Conservation (phyloP, 2,113 vertebrate genomes). For the Procapra przewalskii region DNA sequence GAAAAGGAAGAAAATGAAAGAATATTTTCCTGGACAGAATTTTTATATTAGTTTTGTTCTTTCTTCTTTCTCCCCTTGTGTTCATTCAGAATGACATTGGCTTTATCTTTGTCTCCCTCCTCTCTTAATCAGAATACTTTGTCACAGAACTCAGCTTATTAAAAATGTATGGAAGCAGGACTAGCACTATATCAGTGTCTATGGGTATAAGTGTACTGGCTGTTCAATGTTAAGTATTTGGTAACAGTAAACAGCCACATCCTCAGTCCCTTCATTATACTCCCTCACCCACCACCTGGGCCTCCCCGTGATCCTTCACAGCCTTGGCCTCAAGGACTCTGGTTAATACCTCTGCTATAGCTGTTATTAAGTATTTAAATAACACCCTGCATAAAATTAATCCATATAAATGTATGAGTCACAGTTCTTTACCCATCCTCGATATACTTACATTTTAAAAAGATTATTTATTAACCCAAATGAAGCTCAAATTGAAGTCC, state of each 20-base stretch:
- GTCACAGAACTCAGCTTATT: neutral
- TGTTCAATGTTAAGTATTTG: neutral
- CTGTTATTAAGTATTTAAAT: neutral
- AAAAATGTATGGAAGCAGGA: neutral
- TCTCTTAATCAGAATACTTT: slow-evolving; percentile 20
- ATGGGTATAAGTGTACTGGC: neutral
- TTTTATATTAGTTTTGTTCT: neutral
- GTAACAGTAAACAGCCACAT: neutral
- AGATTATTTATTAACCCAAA: neutral
- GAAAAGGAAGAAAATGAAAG: neutral
- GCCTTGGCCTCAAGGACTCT: neutral
- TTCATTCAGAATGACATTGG: neutral
- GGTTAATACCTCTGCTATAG: neutral
- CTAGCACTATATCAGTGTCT: neutral
- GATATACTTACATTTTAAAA: neutral
- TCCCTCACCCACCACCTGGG: neutral
- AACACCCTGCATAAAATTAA: neutral
- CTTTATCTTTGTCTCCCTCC: neutral
- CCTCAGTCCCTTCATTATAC: neutral
- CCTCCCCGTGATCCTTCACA: neutral
- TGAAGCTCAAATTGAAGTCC: slow-evolving; percentile 3
- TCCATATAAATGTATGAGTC: neutral
- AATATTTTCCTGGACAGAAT: neutral
- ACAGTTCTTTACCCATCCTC: neutral
- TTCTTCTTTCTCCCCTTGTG: neutral